phyloP scores from a whole-genome alignment of 2,113 vertebrate species.

The Halichoeres trimaculatus region DNA sequence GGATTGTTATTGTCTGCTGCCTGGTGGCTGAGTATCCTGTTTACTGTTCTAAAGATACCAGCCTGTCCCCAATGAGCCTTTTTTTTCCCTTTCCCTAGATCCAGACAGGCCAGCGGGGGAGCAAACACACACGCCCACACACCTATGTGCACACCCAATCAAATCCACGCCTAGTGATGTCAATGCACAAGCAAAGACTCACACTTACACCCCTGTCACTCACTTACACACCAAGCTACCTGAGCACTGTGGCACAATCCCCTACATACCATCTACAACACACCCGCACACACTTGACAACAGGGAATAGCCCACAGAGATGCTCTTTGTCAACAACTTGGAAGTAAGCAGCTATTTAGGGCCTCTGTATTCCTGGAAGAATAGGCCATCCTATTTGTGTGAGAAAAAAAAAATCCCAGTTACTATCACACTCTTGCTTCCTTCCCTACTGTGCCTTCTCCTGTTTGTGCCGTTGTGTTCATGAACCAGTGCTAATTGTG shows the following conservation, averaged over 20 bases:
- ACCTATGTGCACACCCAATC: not conserved
- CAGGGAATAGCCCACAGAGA: constrained; percentile 70
- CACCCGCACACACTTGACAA: constrained; percentile 39
- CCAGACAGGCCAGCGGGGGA: constrained; percentile 31
- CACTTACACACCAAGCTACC: constrained; percentile 50
- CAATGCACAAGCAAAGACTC: constrained; percentile 34
- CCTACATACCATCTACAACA: constrained; percentile 7
- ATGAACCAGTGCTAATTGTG: constrained; percentile 50
- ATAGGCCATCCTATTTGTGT: constrained; percentile 70
- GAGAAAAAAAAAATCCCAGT: constrained; percentile 72
- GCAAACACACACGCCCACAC: constrained; percentile 11
- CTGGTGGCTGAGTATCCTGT: constrained; percentile 56
- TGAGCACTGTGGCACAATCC: no score
- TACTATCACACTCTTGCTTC: constrained; percentile 22
- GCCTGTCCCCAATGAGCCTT: constrained; percentile 49
- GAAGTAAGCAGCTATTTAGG: constrained; percentile 74
- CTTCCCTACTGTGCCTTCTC: constrained; percentile 21
- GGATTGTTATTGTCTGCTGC: not conserved
- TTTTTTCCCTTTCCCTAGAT: constrained; percentile 50
- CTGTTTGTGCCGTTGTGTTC: constrained; percentile 39
- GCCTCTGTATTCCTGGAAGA: constrained; percentile 71
- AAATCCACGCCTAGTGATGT: constrained; percentile 6
- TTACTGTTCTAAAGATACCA: constrained; percentile 63
- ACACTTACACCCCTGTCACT: constrained; percentile 19
- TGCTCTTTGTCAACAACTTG: constrained; percentile 77